Evolutionary conservation across 2,113 vertebrate species (phyloP).

Genomic region (Siniperca chuatsi): DNA sequence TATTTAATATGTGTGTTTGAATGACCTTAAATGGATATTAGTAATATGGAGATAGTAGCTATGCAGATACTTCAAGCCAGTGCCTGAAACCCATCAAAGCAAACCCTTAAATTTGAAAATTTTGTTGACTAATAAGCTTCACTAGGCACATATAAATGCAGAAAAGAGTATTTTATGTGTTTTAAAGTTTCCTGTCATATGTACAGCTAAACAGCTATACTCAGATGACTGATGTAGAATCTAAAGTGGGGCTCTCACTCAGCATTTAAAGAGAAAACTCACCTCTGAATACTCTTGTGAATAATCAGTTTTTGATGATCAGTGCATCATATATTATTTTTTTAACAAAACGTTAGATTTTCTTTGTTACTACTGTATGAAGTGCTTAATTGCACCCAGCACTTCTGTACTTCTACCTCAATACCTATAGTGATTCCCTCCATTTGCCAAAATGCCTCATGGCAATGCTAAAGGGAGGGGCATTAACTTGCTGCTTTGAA

Average conservation of each 20-base stretch:
- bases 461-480: background rate
- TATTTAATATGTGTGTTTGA: background rate
- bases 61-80: background rate
- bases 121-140: background rate
- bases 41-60: background rate
- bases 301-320: background rate
- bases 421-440: background rate
- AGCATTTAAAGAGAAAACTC: background rate
- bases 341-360: background rate
- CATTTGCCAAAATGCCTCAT: background rate
- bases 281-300: background rate
- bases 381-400: background rate
- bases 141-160: background rate
- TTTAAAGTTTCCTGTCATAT: background rate
- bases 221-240: background rate
- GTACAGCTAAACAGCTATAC: background rate
- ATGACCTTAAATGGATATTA: conserved; percentile 1
- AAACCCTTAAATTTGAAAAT: background rate
- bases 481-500: background rate
- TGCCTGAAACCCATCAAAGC: background rate
- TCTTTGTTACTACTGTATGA: background rate
- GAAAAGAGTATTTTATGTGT: background rate
- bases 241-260: background rate
- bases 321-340: background rate
- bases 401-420: background rate